A percentile compares a stretch with the other conserved stretches of the same genome.
Conservation (phyloP, 2,888 invertebrate species). For the Venustoraphidia nigricollis region DNA sequence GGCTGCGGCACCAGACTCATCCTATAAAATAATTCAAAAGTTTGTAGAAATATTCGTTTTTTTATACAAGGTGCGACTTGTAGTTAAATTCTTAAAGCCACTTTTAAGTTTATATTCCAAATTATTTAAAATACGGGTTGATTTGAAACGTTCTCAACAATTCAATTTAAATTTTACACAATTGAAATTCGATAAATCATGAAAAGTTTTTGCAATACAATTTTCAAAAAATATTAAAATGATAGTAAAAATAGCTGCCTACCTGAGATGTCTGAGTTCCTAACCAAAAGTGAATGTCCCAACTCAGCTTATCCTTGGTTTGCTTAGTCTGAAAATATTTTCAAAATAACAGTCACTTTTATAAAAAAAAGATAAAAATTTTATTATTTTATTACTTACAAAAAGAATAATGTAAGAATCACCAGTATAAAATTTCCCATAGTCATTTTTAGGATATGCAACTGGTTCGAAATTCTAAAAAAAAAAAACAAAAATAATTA, state of each 20-base stretch:
- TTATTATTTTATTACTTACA: conserved; percentile 34
- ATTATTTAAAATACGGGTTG: too few species aligned
- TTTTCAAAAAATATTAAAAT: too few species aligned
- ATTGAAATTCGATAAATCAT: too few species aligned
- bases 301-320: conserved; percentile 45
- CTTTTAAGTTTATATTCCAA: too few species aligned
- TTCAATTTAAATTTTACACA: too few species aligned
- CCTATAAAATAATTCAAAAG: conserved; percentile 21
- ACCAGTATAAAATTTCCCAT: conserved; percentile 72
- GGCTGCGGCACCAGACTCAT: conserved; percentile 62
- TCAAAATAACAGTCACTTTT: conserved; percentile 1
- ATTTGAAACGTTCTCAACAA: too few species aligned
- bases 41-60: too few species aligned
- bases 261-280: conserved; percentile 62
- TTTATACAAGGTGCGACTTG: too few species aligned
- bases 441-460: conserved; percentile 49
- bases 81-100: too few species aligned
- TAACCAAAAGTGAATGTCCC: conserved; percentile 84
- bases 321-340: conserved; percentile 46
- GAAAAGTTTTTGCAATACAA: too few species aligned
- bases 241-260: conserved; percentile 8
- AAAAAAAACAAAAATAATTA: conserved; percentile 12
- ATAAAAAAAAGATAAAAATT: neutral
- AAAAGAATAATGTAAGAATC: conserved; percentile 73
- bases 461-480: conserved; percentile 69